phyloP scores from a whole-genome alignment of 2,113 vertebrate species.

The Oreochromis spilurus region DNA sequence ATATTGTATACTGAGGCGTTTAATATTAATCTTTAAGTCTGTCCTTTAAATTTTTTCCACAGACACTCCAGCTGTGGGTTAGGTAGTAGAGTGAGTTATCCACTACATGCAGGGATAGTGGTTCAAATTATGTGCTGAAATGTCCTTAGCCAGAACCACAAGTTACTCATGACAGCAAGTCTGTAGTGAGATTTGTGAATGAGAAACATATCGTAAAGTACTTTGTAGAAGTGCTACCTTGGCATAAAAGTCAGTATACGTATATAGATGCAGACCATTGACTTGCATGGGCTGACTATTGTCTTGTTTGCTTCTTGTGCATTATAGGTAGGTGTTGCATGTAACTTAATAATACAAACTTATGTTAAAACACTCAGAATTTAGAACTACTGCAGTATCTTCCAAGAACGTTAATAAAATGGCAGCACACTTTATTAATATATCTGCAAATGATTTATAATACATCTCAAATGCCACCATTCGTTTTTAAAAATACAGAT shows the following conservation, averaged over 20 bases:
- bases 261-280: neutral
- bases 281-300: neutral
- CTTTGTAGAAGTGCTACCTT: neutral
- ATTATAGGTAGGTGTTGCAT: neutral
- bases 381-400: neutral
- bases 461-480: neutral
- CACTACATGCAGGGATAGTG: neutral
- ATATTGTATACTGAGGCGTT: neutral
- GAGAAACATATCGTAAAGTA: neutral
- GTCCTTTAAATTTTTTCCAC: constrained; percentile 7
- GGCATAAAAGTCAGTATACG: neutral
- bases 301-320: neutral
- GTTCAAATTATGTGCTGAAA: neutral
- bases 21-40: constrained; percentile 22
- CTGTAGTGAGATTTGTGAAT: neutral
- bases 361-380: neutral
- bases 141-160: neutral
- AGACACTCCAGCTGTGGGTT: neutral
- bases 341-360: neutral
- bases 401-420: neutral
- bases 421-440: neutral
- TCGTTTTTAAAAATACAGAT: neutral
- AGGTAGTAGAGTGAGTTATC: neutral
- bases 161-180: neutral
- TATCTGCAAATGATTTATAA: neutral